These are phyloP conservation scores for Torymus texanus DNA, from an alignment of 2,888 invertebrate genomes.

Conservation along the genomic window DNA sequence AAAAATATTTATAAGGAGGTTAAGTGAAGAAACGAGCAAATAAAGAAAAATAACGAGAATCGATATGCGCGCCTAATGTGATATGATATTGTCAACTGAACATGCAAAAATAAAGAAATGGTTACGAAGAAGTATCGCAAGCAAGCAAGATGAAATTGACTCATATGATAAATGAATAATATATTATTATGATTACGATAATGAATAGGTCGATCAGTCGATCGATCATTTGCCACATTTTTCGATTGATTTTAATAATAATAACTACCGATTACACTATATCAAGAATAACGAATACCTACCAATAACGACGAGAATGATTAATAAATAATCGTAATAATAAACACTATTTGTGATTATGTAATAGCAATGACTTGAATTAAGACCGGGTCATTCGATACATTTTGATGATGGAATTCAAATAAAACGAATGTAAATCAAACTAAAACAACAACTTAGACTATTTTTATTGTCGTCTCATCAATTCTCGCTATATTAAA, in stretches of 20 bases:
- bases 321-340: conserved; percentile 73
- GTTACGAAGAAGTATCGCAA: conserved; percentile 57
- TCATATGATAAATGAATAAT: conserved; percentile 53
- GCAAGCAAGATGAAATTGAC: conserved; percentile 54
- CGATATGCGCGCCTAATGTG: conserved; percentile 59
- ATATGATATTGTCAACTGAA: conserved; percentile 67
- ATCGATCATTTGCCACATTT: conserved; percentile 63
- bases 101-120: conserved; percentile 50
- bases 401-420: conserved; percentile 74
- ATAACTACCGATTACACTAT: conserved; percentile 59
- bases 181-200: conserved; percentile 55
- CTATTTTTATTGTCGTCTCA: conserved; percentile 66
- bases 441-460: conserved; percentile 72
- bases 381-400: conserved; percentile 74
- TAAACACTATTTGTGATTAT: conserved; percentile 73
- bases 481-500: conserved; percentile 55
- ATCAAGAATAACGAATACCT: conserved; percentile 61
- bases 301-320: conserved; percentile 70
- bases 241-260: conserved; percentile 64
- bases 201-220: conserved; percentile 53
- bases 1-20: conserved; percentile 57
- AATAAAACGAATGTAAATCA: conserved; percentile 75
- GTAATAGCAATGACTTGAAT: conserved; percentile 74
- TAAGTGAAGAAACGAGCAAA: conserved; percentile 59
- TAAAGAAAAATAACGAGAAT: conserved; percentile 59